Percentiles rank a stretch among this genome's conserved stretches.
phyloP scores from a whole-genome alignment of 2,113 vertebrate genomes.

The Poeciliopsis turrubarensis region DNA sequence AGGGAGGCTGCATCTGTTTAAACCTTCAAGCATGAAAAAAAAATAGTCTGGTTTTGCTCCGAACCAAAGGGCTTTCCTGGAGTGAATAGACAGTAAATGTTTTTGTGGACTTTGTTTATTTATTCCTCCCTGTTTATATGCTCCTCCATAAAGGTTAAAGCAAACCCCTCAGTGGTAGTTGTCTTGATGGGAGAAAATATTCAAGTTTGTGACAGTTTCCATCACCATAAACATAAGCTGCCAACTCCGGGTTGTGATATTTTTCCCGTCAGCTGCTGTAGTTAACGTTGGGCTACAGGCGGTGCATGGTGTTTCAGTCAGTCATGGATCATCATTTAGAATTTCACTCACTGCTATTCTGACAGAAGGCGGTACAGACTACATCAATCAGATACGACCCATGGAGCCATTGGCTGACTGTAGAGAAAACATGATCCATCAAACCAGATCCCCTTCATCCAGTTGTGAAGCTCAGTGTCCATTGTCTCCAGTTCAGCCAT shows the following conservation, averaged over 20 bases:
- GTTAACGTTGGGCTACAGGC: constrained; percentile 18
- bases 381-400: too few relatives aligned
- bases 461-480: too few relatives aligned
- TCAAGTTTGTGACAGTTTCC: constrained; percentile 6
- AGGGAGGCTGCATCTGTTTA: not conserved
- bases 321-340: too few relatives aligned
- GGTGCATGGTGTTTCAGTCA: not conserved
- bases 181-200: not conserved
- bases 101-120: not conserved
- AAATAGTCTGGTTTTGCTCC: too few relatives aligned
- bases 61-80: constrained; percentile 4
- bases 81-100: not conserved
- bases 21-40: not conserved
- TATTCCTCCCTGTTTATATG: too few relatives aligned
- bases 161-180: constrained; percentile 1
- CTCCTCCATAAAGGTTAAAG: not conserved
- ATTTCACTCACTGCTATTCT: too few relatives aligned
- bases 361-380: too few relatives aligned
- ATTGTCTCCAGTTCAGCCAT: not conserved
- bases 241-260: constrained; percentile 14
- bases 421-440: too few relatives aligned
- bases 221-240: constrained; percentile 25
- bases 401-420: too few relatives aligned
- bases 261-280: not conserved
- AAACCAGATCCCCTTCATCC: too few relatives aligned